Evolutionary conservation across 2,113 vertebrate genomes (phyloP).

Genomic region (Prionailurus viverrinus): DNA sequence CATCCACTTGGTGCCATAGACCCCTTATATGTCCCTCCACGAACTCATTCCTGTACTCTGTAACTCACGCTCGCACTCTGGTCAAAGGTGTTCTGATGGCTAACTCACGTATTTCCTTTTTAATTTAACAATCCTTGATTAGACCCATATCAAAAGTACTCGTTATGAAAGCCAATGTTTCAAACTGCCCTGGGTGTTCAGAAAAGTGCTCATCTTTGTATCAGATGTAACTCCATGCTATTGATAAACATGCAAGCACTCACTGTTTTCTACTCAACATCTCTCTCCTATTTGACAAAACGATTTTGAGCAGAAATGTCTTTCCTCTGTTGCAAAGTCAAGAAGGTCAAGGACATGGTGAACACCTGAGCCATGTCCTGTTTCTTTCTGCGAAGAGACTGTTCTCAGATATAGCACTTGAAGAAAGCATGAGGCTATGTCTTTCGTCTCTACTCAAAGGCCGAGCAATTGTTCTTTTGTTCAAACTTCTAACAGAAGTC

Average conservation of each 20-base stretch:
- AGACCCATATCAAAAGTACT: neutral
- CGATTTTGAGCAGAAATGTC: neutral
- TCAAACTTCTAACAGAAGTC: neutral
- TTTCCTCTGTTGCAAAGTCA: neutral
- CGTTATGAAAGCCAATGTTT: neutral
- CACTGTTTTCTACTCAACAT: neutral
- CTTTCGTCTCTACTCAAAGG: neutral
- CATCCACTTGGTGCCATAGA: neutral
- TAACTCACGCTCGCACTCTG: neutral
- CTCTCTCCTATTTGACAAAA: neutral
- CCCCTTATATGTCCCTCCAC: rapidly evolving
- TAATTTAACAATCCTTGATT: neutral
- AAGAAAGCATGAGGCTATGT: neutral
- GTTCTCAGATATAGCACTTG: neutral
- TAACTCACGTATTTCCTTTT: neutral
- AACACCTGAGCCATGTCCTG: neutral
- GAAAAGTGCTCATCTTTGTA: neutral
- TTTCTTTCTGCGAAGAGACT: neutral
- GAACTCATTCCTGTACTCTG: too few species aligned
- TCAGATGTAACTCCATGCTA: neutral
- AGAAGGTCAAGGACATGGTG: neutral
- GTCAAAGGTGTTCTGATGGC: neutral
- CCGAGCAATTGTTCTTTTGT: neutral
- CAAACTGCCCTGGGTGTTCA: neutral
- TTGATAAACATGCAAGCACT: neutral